Evolutionary conservation across 1,140 invertebrate genomes (phyloP).

Genomic region (Orius insidiosus): DNA sequence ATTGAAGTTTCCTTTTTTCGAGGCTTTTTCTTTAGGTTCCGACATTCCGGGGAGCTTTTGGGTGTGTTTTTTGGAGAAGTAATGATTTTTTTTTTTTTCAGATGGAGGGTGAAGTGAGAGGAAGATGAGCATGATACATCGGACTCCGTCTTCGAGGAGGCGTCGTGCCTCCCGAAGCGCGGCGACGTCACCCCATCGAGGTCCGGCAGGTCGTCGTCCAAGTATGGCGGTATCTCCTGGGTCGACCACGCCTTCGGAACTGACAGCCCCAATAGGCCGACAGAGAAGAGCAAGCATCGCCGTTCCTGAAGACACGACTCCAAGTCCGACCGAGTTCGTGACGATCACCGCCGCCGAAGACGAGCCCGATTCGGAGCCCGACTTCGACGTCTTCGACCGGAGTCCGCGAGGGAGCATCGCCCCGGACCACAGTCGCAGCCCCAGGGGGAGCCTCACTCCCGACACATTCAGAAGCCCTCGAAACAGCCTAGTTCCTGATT

Average conservation of each 20-base stretch:
- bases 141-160: constrained; percentile 45
- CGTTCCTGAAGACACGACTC: constrained; percentile 19
- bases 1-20: too few species aligned
- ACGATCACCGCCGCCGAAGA: constrained; percentile 18
- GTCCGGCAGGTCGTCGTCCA: constrained; percentile 14
- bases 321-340: constrained; percentile 15
- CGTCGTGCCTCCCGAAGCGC: constrained; percentile 42
- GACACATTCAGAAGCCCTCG: constrained; percentile 33
- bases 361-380: constrained; percentile 14
- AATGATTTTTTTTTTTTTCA: constrained; percentile 9
- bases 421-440: constrained; percentile 38
- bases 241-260: constrained; percentile 25
- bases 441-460: constrained; percentile 36
- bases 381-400: constrained; percentile 11
- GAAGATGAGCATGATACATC: constrained; percentile 35
- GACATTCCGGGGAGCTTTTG: too few species aligned
- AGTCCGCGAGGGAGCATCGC: constrained; percentile 26
- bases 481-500: constrained; percentile 37
- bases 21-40: too few species aligned
- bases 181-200: constrained; percentile 36
- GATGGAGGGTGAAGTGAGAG: constrained; percentile 8
- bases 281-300: constrained; percentile 29
- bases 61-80: too few species aligned
- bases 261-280: constrained; percentile 10
- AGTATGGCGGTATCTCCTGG: constrained; percentile 24